phyloP scores from a whole-genome alignment of 2,888 invertebrate species.

The Xylota sylvarum region DNA sequence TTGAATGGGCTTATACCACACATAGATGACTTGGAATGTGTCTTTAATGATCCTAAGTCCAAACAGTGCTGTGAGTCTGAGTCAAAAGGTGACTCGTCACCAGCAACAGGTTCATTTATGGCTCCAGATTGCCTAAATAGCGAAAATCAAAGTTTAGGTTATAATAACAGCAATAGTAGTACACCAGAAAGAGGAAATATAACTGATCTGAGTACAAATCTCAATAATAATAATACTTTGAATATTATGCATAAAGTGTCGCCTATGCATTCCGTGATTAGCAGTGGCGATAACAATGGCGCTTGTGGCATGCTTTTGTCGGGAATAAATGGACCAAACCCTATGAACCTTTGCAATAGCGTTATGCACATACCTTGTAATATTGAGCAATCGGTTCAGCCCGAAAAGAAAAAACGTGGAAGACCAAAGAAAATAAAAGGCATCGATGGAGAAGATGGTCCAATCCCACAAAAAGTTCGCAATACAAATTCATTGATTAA shows the following conservation, averaged over 20 bases:
- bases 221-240: conserved; percentile 43
- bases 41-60: conserved; percentile 91
- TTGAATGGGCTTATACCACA: conserved; percentile 94
- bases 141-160: conserved; percentile 48
- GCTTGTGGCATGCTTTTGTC: conserved; percentile 47
- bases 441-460: conserved; percentile 87
- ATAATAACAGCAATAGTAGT: conserved; percentile 56
- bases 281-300: conserved; percentile 32
- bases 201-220: conserved; percentile 43
- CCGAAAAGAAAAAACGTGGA: conserved; percentile 95
- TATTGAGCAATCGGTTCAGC: conserved; percentile 80
- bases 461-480: conserved; percentile 82
- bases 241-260: conserved; percentile 50
- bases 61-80: conserved; percentile 88
- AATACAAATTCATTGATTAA: conserved; percentile 86
- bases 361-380: conserved; percentile 50
- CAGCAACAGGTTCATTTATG: conserved; percentile 31
- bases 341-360: conserved; percentile 51
- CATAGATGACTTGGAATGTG: conserved; percentile 94
- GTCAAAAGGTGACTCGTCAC: conserved; percentile 59
- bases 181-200: conserved; percentile 51
- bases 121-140: conserved; percentile 46
- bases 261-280: conserved; percentile 37
- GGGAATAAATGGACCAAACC: conserved; percentile 31
- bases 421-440: conserved; percentile 90